These are phyloP conservation scores for Salmo trutta DNA, from an alignment of 2,797 vertebrate species.

Conservation along the genomic window DNA sequence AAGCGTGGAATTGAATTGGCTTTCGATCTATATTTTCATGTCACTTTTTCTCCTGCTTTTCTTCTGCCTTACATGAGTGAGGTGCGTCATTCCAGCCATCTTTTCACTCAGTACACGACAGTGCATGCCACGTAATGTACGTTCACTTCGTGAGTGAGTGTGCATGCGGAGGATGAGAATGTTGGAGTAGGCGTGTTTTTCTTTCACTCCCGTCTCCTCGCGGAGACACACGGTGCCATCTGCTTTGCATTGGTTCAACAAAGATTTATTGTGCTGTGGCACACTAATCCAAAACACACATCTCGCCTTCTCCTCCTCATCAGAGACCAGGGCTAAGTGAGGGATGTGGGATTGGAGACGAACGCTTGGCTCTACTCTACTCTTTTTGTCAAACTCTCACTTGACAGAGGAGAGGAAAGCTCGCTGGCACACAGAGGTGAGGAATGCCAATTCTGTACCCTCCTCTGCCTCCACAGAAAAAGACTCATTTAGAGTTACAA, in stretches of 20 bases:
- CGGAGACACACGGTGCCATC: conserved; percentile 79
- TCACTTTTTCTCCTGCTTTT: neutral
- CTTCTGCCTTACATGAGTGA: no score
- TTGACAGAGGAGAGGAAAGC: conserved; percentile 64
- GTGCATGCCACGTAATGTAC: conserved; percentile 63
- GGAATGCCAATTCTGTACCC: conserved; percentile 72
- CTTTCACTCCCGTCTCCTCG: conserved; percentile 9
- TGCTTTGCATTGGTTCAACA: conserved; percentile 85
- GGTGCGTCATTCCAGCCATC: neutral
- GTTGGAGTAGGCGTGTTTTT: conserved; percentile 72
- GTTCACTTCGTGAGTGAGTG: conserved; percentile 36
- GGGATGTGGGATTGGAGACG: conserved; percentile 73
- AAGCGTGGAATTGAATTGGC: conserved; percentile 52
- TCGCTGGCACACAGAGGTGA: conserved; percentile 74
- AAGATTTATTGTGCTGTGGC: conserved; percentile 83
- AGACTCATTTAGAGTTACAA: conserved; percentile 67
- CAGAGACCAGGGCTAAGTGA: conserved; percentile 63
- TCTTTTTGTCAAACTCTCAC: conserved; percentile 73
- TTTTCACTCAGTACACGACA: neutral
- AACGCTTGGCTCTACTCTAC: conserved; percentile 64
- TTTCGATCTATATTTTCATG: neutral
- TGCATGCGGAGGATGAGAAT: conserved; percentile 71
- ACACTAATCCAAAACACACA: conserved; percentile 81
- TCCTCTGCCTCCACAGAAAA: conserved; percentile 71
- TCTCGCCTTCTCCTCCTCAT: conserved; percentile 72